Conservation (phyloP, 1,140 invertebrate species). For the Belonocnema kinseyi region DNA sequence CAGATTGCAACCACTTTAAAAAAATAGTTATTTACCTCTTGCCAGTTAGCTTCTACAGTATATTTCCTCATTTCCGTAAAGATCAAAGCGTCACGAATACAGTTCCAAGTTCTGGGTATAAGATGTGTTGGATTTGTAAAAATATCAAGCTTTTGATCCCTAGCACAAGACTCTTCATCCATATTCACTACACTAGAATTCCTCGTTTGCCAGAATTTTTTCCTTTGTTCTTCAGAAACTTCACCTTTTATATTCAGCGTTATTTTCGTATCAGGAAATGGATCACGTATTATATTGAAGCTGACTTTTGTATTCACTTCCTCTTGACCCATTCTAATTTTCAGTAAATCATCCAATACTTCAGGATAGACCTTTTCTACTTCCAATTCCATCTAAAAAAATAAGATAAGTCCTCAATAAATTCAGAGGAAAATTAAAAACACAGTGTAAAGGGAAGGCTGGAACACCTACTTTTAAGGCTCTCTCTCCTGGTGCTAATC, state of each 20-base stretch:
- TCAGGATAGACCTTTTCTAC: conserved; percentile 59
- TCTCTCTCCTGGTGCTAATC: conserved; percentile 60
- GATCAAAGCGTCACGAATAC: conserved; percentile 49
- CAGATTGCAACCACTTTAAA: too few relatives aligned
- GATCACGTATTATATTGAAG: conserved; percentile 60
- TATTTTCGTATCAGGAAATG: conserved; percentile 53
- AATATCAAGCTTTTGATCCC: conserved; percentile 51
- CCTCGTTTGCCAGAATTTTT: conserved; percentile 41
- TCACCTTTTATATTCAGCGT: conserved; percentile 49
- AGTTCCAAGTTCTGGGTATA: conserved; percentile 57
- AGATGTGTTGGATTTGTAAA: conserved; percentile 38
- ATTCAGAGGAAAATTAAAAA: neutral
- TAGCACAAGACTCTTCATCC: conserved; percentile 43
- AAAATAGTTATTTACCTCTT: too few relatives aligned
- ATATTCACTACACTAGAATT: too few relatives aligned
- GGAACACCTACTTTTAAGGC: conserved; percentile 55
- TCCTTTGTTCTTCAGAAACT: conserved; percentile 57
- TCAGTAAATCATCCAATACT: conserved; percentile 40
- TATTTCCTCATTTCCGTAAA: conserved; percentile 60
- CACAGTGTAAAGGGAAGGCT: neutral
- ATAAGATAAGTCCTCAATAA: neutral
- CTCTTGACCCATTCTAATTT: conserved; percentile 47
- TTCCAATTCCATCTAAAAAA: conserved; percentile 65
- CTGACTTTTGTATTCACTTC: conserved; percentile 58
- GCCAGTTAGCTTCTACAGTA: neutral